Percentiles rank a stretch among this genome's conserved stretches.
These are phyloP conservation scores for Podotricha telesiphe DNA, from an alignment of 2,888 invertebrate species.

Conservation along the genomic window DNA sequence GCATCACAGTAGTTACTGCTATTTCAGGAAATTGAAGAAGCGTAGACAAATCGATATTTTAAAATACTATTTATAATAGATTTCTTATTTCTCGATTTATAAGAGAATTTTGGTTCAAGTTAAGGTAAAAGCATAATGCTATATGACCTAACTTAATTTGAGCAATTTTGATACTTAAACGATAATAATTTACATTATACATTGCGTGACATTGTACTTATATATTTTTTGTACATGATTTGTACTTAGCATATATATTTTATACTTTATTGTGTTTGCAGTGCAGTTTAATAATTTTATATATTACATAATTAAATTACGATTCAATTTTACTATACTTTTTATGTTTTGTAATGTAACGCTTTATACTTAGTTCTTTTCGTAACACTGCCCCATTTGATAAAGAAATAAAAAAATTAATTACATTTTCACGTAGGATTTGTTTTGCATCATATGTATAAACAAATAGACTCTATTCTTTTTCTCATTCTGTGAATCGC, in stretches of 20 bases:
- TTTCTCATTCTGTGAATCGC: constrained; percentile 47
- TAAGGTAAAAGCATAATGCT: not conserved
- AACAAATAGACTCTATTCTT: constrained; percentile 34
- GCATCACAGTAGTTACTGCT: not conserved
- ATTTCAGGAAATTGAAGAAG: not conserved
- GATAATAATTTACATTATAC: not conserved
- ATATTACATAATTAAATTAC: not conserved
- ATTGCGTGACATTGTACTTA: not conserved
- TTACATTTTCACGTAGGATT: not conserved
- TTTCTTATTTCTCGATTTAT: not conserved
- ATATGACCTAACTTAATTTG: constrained; percentile 1
- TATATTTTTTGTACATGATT: not conserved
- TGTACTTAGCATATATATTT: not conserved
- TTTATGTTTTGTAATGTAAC: not conserved
- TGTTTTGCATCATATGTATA: not conserved
- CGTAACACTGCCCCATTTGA: no score
- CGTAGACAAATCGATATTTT: not conserved
- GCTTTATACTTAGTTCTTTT: no score
- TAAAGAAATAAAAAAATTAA: no score
- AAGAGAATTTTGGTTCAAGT: not conserved
- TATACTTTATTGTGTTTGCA: not conserved
- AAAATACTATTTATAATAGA: not conserved
- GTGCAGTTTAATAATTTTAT: not conserved
- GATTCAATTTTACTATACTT: not conserved
- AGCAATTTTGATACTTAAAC: constrained; percentile 14